Evolutionary conservation across 2,888 invertebrate genomes (phyloP).

Genomic region (Drosophila falleni): DNA sequence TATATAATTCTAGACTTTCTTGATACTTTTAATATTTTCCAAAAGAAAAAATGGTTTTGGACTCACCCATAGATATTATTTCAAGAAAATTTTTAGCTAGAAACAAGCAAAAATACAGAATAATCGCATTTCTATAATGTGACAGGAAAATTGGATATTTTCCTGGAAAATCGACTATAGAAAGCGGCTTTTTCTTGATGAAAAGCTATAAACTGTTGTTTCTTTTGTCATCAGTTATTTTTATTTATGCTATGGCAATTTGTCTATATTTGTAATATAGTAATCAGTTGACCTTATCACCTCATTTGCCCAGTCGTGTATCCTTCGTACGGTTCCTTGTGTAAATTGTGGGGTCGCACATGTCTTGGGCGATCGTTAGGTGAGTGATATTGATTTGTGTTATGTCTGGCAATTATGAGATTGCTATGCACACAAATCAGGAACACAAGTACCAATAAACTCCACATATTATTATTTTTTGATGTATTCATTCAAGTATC

Average conservation of each 20-base stretch:
- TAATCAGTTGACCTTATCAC: background rate
- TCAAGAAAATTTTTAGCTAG: no score
- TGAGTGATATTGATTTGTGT: background rate
- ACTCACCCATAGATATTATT: no score
- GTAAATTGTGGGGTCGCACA: conserved; percentile 42
- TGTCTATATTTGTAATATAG: background rate
- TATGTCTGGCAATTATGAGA: background rate
- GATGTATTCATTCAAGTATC: background rate
- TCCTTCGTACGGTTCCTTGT: conserved; percentile 27
- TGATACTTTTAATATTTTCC: no score
- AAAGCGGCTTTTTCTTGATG: no score
- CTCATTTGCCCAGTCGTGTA: background rate
- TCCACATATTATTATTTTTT: background rate
- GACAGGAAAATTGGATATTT: no score
- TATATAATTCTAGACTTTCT: no score
- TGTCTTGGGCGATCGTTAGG: conserved; percentile 25
- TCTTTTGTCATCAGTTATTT: background rate
- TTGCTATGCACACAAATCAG: background rate
- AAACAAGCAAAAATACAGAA: no score
- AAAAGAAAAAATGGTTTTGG: no score
- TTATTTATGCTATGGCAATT: background rate
- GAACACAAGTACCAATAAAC: background rate
- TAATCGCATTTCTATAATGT: no score
- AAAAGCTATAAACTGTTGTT: no score
- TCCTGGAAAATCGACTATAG: no score